These are phyloP conservation scores for Frieseomelitta varia DNA, from an alignment of 1,140 invertebrate genomes.

Conservation along the genomic window DNA sequence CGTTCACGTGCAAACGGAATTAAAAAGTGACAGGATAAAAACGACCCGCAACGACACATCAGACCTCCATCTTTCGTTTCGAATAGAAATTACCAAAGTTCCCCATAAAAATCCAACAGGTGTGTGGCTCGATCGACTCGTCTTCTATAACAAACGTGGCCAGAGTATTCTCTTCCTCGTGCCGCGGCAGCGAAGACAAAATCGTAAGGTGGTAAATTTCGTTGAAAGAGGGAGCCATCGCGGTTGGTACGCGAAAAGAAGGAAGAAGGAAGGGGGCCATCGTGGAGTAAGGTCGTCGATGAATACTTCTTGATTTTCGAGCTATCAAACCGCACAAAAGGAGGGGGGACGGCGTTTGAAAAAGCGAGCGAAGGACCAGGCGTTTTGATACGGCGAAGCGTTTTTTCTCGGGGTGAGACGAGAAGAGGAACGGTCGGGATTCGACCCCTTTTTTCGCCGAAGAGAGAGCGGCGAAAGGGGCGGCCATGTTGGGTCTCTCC, in stretches of 20 bases:
- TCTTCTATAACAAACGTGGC: not conserved
- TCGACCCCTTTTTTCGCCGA: constrained; percentile 43
- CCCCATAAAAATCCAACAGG: not conserved
- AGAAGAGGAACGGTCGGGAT: constrained; percentile 4
- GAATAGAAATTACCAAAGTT: not conserved
- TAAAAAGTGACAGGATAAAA: too few species aligned
- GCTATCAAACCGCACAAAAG: constrained; percentile 56
- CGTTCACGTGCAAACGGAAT: too few species aligned
- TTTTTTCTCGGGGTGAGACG: constrained; percentile 18
- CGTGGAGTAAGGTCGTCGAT: not conserved
- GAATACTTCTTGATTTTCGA: constrained; percentile 42
- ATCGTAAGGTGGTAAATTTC: constrained; percentile 23
- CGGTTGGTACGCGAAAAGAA: too few species aligned
- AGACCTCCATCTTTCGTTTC: too few species aligned
- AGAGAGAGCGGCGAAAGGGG: constrained; percentile 2
- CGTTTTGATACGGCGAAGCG: constrained; percentile 22
- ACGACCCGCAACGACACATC: too few species aligned
- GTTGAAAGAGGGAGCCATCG: too few species aligned
- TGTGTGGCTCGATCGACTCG: not conserved
- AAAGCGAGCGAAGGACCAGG: constrained; percentile 43
- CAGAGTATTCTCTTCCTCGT: not conserved
- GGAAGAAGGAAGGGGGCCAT: too few species aligned
- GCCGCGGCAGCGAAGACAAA: not conserved
- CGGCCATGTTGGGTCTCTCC: constrained; percentile 70
- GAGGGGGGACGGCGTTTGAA: constrained; percentile 41